Evolutionary conservation across 2,888 invertebrate species (phyloP), one percentile per base, ranked within the genome.

Genomic region (Plebejus melissa): DNA sequence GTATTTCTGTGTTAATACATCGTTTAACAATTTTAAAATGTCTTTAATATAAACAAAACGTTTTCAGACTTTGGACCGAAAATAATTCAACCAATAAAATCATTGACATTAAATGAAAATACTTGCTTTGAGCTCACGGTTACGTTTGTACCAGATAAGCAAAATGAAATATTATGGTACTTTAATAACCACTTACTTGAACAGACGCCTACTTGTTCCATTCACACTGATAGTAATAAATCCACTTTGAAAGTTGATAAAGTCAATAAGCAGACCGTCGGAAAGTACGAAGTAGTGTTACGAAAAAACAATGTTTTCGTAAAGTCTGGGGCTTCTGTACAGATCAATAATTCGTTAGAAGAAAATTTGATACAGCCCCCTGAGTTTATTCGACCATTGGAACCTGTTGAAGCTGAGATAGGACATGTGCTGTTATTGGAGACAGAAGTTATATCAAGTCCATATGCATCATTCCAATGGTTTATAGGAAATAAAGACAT

Each of bases 261-360:
- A 79, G 94, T 95, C 81, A 95, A 95, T 69, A 96, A 96, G 85
- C 96, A 96, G 83, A 96, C 97, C 84, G 95, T 95, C 77, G 98
- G 98, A 46, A 98, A 97, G 88, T 98, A 98, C 88, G 98, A 98
- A 94, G 96, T 98, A 16, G 94, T 96, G 41, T 96, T 97, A n/a
- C 94, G 95, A 82, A 80, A 97, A 88, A 94, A 95, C 77, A 95
- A 95, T 71, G 96, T 97, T 13, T 96, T 97, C 84, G 96, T 96
- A 1, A 96, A 96, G 83, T 96, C 97, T 57, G 96, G 97, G 3
- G 96, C 98, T 77, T 96, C 97, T 0, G 95, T 98, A n/a, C 95
- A 96, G 77, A 94, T 98, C 22, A 94, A 94, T 58, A 95, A 95
- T 85, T 89, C 94, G 32, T 90, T 94, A 77, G 94, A 95, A 79